A percentile compares a stretch with the other conserved stretches of the same genome.
Conservation (phyloP, 2,113 vertebrate genomes). For the Nycticryphes semicollaris region DNA sequence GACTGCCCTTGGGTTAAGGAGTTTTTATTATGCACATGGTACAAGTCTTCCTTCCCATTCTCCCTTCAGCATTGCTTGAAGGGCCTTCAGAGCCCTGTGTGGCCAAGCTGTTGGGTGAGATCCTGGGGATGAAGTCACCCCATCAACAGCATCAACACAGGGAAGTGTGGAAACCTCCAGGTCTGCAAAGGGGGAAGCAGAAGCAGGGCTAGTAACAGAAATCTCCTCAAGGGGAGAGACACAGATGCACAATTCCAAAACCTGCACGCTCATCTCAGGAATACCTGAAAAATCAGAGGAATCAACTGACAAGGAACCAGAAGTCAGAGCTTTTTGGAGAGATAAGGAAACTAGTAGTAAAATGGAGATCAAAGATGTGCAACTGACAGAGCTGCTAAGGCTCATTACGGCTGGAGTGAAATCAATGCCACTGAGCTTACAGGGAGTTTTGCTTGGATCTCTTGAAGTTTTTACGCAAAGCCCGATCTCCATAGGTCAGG, state of each 20-base stretch:
- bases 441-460: not conserved
- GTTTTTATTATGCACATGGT: fast-evolving
- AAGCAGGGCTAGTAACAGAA: not conserved
- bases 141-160: fast-evolving
- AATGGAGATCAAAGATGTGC: slow-evolving; percentile 30
- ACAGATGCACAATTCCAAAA: not conserved
- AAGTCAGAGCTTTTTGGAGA: not conserved
- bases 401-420: not conserved
- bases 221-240: not conserved
- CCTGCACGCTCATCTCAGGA: fast-evolving
- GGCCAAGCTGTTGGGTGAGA: not conserved
- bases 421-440: slow-evolving; percentile 11
- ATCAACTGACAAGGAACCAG: not conserved
- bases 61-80: not conserved
- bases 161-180: not conserved
- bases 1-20: not conserved
- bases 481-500: not conserved
- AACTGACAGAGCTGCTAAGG: slow-evolving; percentile 32
- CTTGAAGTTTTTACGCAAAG: not conserved
- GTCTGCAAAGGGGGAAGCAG: not conserved
- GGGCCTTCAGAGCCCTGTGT: not conserved
- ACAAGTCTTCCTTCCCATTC: not conserved
- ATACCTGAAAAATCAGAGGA: not conserved
- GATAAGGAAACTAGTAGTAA: not conserved
- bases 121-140: no score